Base-by-base conservation (phyloP, 2,888 invertebrate species). In the Pseudococcus viburni region DNA sequence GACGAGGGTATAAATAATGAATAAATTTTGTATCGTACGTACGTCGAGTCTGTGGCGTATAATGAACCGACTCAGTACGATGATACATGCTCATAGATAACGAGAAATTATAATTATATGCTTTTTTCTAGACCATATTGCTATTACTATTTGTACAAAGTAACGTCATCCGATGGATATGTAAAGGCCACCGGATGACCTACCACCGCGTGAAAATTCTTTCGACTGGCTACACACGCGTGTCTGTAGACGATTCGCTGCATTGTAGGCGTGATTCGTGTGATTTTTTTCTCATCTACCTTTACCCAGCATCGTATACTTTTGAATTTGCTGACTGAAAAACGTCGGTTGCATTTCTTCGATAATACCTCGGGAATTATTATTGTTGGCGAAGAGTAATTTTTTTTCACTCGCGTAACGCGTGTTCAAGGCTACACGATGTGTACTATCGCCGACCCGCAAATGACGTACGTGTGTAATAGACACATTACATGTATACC, bases 391-490 rank as follows among this genome's bases (percentile, higher is more conserved):
- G 73, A 68, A 46, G 64, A 64, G 22, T 59, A 19, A 42, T 39
- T 86, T 86, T 87, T 55, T 85, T 85, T 85, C 85, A 55, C 55
- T 85, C 39, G 33, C 0, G 48, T 51, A 87, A 87, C 48, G 48
- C 42, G 80, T 77, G 46, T 86, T 86, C 83, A n/a, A 19, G 26
- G 89, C 83, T 39, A 80, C 12, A 19, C 80, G 80, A 42, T 80
- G 73, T 73, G 73, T 73, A 80, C 46, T 80, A 80, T 80, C 80
- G 80, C 42, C 73, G 73, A 33, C 26, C 7, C 59, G 11, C 33
- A 73, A 42, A 80, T 80, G 80, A 80, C 80, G 80, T 80, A 80
- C 46, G 80, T 80, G 80, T 80, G 80, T 80, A 46, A 80, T 80
- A 80, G 80, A 80, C 80, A 46, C 80, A 80, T 80, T 80, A 80